These are phyloP conservation scores for Meloidogyne hapla DNA, from an alignment of 1,140 invertebrate genomes.

Conservation along the genomic window DNA sequence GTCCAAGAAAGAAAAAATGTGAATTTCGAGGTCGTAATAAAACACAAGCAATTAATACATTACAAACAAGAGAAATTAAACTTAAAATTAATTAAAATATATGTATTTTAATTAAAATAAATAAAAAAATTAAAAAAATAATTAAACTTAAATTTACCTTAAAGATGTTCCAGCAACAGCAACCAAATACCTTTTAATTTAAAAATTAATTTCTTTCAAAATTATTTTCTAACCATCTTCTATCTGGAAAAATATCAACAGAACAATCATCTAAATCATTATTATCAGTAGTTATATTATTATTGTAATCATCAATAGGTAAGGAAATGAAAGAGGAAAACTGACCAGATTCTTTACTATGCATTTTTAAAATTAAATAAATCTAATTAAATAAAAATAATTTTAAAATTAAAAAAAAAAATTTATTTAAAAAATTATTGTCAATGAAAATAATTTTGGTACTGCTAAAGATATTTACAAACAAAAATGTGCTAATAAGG, in stretches of 20 bases:
- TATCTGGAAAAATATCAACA: conserved; percentile 19
- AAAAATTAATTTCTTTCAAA: neutral
- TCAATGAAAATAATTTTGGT: too few relatives aligned
- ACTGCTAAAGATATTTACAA: too few relatives aligned
- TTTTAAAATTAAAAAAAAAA: too few relatives aligned
- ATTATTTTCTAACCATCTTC: conserved; percentile 16
- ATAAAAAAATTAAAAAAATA: too few relatives aligned
- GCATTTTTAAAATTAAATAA: neutral
- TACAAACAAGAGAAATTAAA: conserved; percentile 47
- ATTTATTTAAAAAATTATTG: too few relatives aligned
- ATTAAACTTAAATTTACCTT: too few relatives aligned
- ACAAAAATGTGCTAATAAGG: too few relatives aligned
- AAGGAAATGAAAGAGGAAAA: neutral
- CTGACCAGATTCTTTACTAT: neutral
- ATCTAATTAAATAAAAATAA: too few relatives aligned
- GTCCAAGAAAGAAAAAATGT: conserved; percentile 52
- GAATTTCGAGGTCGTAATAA: conserved; percentile 45
- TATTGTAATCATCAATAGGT: neutral
- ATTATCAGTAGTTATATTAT: neutral
- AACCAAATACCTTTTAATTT: conserved; percentile 42
- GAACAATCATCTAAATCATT: conserved; percentile 3
- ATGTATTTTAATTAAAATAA: conserved; percentile 6
- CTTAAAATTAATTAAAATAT: conserved; percentile 4
- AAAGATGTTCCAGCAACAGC: conserved; percentile 42
- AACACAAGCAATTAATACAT: conserved; percentile 46